Evolutionary conservation across 2,113 vertebrate species (phyloP), one percentile per base, ranked within the genome.

Genomic region (Strix aluco): DNA sequence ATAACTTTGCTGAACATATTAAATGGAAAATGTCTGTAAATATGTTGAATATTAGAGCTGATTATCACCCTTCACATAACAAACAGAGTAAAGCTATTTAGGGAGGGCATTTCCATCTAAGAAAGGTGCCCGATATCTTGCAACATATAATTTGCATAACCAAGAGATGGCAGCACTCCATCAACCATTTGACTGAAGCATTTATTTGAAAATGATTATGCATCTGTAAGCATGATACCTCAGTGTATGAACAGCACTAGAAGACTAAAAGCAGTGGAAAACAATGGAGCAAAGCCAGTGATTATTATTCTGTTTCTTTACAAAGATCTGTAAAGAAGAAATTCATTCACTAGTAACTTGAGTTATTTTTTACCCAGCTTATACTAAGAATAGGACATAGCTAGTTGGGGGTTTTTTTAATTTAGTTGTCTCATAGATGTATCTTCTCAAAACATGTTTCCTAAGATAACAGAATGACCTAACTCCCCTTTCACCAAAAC

Each of bases 121-220:
- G 74, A 91, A 94, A 75, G 81, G 72, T 74, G 38, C 12, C 57
- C 7, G 10, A 3, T 80, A 72, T 42, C 79, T 86, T 52, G n/a
- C 32, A 90, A 94, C 66, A 51, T 84, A 63, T 90, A 93, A 97
- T 97, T 96, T 97, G 86, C 97, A 98, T 95, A 94, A 95, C 98
- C 97, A 97, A 89, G 26, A 98, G 98, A 95, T 97, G 97, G 98
- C 97, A 98, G 97, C 93, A 96, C 94, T 94, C 75, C 61, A 96
- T 94, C 95, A 92, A 95, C 55, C 78, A 88, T 96, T 87, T 81
- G 88, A 70, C 91, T 67, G 81, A 84, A 94, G 61, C 55, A 44
- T 70, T 94, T 73, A 52, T 77, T 69, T 83, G 75, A 93, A 91
- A 88, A 58, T 54, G 46, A 40, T 38, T 26, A 40, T 51, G 29